Evolutionary conservation across 2,888 invertebrate genomes (phyloP).

Genomic region (Drosophila mimetica): DNA sequence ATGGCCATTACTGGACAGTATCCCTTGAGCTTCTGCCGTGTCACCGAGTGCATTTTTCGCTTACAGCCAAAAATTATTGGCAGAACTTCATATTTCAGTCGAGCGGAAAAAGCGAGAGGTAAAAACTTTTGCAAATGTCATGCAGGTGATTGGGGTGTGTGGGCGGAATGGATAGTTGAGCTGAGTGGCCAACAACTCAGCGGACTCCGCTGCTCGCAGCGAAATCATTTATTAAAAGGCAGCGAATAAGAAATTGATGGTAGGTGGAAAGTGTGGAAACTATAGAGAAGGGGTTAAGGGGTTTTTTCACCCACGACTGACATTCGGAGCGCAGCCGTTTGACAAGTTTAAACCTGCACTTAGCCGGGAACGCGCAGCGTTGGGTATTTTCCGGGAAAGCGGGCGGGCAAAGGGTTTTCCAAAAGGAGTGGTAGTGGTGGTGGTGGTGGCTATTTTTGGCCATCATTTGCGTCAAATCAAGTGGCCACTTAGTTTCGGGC

Average conservation of each 20-base stretch:
- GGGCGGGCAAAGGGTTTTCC: slow-evolving; percentile 1
- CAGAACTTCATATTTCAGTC: slow-evolving; percentile 66
- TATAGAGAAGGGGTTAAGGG: not conserved
- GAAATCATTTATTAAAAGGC: slow-evolving; percentile 28
- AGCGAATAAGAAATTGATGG: slow-evolving; percentile 21
- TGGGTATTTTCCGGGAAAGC: slow-evolving; percentile 13
- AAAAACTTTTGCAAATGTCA: slow-evolving; percentile 56
- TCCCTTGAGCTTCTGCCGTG: slow-evolving; percentile 40
- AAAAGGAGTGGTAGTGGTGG: not conserved
- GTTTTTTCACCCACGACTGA: slow-evolving; percentile 5
- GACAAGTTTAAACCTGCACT: slow-evolving; percentile 55
- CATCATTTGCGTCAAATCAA: slow-evolving; percentile 46
- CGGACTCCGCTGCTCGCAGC: slow-evolving; percentile 1
- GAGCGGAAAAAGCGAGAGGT: slow-evolving; percentile 39
- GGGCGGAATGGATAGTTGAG: slow-evolving; percentile 3
- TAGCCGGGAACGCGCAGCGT: slow-evolving; percentile 6
- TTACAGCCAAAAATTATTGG: slow-evolving; percentile 49
- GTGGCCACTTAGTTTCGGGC: slow-evolving; percentile 62
- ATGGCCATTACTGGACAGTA: slow-evolving; percentile 14
- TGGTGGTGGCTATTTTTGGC: slow-evolving; percentile 14
- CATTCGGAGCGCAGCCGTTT: slow-evolving; percentile 34
- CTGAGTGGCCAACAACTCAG: slow-evolving; percentile 11
- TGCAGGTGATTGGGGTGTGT: slow-evolving; percentile 46
- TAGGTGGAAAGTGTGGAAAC: slow-evolving; percentile 1
- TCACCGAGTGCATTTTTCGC: slow-evolving; percentile 53